Base-by-base conservation (phyloP, 2,113 vertebrate genomes). In the Sinocyclocheilus grahami region DNA sequence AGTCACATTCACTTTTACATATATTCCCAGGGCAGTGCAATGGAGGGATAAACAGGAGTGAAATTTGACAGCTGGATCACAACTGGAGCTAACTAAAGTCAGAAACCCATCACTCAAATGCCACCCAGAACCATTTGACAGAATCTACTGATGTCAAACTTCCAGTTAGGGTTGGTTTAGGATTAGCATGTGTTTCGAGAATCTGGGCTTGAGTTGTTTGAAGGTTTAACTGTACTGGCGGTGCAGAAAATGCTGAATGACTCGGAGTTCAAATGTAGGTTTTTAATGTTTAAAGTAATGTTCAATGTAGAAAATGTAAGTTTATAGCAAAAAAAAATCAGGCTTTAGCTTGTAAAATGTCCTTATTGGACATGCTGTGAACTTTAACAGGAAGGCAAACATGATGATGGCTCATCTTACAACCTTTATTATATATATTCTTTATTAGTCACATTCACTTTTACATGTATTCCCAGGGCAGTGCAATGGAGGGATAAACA, bases 221-320 rank as follows among this genome's bases (percentile, higher is more conserved):
- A 62, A 79, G 55, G 55, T 79, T 79, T 79, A 62, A 42, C 53
- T 24, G 78, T 42, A 42, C 55, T 62, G 78, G 78, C 78, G 3
- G 12, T 22, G 33, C 20, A 80, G 58, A 42, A 80, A 24, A 22
- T 63, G 78, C 20, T 42, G 55, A 80, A 63, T 24, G 78, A 80
- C 58, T 62, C 22, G 22, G 13, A 51, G 13, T 12, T 14, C 48
- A 51, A 14, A 51, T 51, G 13, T 51, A 51, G 48, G 11, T 3
- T 51, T 51, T 51, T 51, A 12, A 13, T 51, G 11, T 51, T 51
- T 51, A 12, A 51, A 51, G 3, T 37, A 37, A 37, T 37, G 37
- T 37, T 33, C 30, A 33, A 33, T 3, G 30, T 33, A 33, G 30
- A 30, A 30, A 30, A 5, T 37, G 37, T 37, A 37, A 37, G 37